Evolutionary conservation across 2,888 invertebrate genomes (phyloP), one percentile per base, ranked within the genome.

Genomic region (Epistrophe eligans): DNA sequence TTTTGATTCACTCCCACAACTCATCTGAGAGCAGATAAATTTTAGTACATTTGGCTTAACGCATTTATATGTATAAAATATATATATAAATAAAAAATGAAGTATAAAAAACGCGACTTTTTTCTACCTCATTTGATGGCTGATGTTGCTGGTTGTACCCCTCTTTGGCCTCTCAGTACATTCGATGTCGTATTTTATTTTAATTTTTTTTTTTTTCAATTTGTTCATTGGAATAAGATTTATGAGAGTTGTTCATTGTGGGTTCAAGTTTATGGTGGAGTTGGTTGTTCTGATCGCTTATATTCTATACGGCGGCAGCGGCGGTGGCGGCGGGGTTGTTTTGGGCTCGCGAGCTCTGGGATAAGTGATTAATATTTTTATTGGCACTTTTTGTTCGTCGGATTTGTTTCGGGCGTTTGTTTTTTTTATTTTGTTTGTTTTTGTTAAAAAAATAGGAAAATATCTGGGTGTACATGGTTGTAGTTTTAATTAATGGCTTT

Each of bases 291-390:
- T 48, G 66, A 84, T 82, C 77, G 84, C 79, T 62, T 77, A 72
- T 48, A 66, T 48, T 48, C 70, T 79, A 70, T 13, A 52, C 7
- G 35, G 4, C 5, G 32, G 24, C 24, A 24, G 1, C 24, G 24
- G 24, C 24, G 0, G 32, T 11, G 13, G 40, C 38, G 38, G 4
- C 81, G 76, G 81, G 71, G 84, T 81, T 83, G 79, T 76, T 74
- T 71, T 55, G 48, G 48, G 71, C 76, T 83, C 76, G 60, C 40
- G 40, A 74, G 55, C 55, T 11, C 87, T 52, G 73, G 79, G 66
- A 87, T 87, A 87, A 83, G 79, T 87, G 88, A 88, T 88, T 88
- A 88, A 88, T 88, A 88, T 88, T 88, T 88, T 84, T 88, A 88
- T 88, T 88, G 88, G 88, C 88, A 83, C 88, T 88, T 88, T 88